A percentile compares a stretch with the other conserved stretches of the same genome.
Conservation (phyloP, 92 coral and sea anemone genomes). For the Palythoa grandis region DNA sequence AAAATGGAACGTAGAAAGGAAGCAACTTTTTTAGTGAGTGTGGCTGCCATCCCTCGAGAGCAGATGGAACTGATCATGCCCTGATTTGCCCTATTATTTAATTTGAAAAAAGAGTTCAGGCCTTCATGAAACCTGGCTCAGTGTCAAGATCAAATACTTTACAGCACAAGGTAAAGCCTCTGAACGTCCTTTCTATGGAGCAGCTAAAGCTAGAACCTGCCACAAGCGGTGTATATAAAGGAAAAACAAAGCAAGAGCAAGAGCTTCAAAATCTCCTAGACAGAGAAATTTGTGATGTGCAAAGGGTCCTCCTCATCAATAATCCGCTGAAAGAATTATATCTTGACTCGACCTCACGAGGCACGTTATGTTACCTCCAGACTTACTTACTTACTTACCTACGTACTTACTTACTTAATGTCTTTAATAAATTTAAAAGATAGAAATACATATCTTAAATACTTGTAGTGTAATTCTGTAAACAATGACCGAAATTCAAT, state of each 20-base stretch:
- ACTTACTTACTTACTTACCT: too few species aligned
- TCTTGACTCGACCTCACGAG: too few species aligned
- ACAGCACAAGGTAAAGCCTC: not conserved
- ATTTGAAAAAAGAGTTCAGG: not conserved
- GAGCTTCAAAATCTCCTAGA: slow-evolving; percentile 12
- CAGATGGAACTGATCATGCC: not conserved
- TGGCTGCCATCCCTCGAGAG: not conserved
- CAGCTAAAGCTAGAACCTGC: slow-evolving; percentile 22
- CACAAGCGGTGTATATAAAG: slow-evolving; percentile 24
- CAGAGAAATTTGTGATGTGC: slow-evolving; percentile 11
- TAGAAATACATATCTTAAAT: too few species aligned
- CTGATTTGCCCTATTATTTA: not conserved
- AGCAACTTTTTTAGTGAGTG: too few species aligned
- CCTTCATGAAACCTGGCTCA: not conserved
- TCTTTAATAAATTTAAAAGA: too few species aligned
- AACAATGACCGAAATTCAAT: slow-evolving; percentile 28
- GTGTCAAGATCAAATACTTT: not conserved
- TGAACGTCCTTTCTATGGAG: not conserved
- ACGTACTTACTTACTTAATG: too few species aligned
- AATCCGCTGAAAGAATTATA: slow-evolving; percentile 12
- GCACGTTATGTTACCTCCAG: too few species aligned
- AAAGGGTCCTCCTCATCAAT: slow-evolving; percentile 18
- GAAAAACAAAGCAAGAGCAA: slow-evolving; percentile 26
- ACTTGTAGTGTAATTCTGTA: too few species aligned
- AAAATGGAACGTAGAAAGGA: not conserved